Evolutionary conservation across 2,113 vertebrate species (phyloP).

Genomic region (Butorides virescens): DNA sequence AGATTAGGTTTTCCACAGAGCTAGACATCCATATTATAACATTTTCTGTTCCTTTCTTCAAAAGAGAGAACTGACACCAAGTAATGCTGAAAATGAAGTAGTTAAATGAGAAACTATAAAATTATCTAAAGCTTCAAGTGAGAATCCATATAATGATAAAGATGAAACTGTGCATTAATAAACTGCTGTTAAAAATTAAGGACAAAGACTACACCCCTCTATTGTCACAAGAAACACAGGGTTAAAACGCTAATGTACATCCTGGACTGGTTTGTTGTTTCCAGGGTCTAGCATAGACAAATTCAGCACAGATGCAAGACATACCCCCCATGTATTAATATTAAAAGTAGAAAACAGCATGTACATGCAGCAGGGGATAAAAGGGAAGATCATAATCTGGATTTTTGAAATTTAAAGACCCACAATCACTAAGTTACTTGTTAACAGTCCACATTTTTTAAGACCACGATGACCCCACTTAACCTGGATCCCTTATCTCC

Average conservation of each 20-base stretch:
- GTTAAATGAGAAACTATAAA: background rate
- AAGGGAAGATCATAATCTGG: background rate
- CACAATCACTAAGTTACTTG: background rate
- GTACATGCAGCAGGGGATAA: background rate
- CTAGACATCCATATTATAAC: background rate
- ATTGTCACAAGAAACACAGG: background rate
- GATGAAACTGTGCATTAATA: background rate
- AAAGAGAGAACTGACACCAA: background rate
- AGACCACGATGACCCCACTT: fast-evolving
- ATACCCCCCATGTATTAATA: background rate
- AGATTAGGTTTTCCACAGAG: background rate
- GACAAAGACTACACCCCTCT: background rate
- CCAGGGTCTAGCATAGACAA: background rate
- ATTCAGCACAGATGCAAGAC: background rate
- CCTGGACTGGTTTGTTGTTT: background rate
- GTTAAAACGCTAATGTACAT: background rate
- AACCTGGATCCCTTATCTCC: background rate
- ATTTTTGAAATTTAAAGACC: background rate
- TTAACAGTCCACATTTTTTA: background rate
- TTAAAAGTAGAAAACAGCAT: background rate
- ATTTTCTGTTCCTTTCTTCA: background rate
- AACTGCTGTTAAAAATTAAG: background rate
- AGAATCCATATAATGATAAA: background rate
- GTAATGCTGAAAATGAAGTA: background rate
- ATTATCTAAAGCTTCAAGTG: background rate